These are phyloP conservation scores for Melieria crassipennis DNA, from an alignment of 2,888 invertebrate genomes.

Conservation along the genomic window DNA sequence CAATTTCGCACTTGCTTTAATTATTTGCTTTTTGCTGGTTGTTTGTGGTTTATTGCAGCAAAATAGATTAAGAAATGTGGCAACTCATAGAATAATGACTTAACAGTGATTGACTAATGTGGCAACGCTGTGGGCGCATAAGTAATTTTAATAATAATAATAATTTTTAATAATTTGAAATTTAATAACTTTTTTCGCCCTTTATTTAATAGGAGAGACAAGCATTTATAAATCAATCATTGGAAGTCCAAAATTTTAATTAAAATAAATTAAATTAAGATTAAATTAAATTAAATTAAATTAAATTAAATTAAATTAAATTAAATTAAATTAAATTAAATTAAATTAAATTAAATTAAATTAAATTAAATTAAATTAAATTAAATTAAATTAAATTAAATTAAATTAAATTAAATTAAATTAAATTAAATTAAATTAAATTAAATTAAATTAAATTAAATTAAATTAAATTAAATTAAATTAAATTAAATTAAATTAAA, in stretches of 20 bases:
- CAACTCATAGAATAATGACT: too few species aligned
- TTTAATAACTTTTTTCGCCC: too few species aligned
- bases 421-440: constrained; percentile 16
- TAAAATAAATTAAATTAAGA: constrained; percentile 11
- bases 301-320: not conserved
- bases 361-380: constrained; percentile 1
- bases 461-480: constrained; percentile 14
- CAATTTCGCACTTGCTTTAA: too few species aligned
- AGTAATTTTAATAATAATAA: too few species aligned
- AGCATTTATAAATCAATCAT: too few species aligned
- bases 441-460: constrained; percentile 14
- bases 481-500: constrained; percentile 2
- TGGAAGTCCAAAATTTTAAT: not conserved
- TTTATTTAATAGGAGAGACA: too few species aligned
- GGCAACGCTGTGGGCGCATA: too few species aligned
- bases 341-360: constrained; percentile 4
- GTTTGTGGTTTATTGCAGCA: too few species aligned
- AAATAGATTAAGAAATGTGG: too few species aligned
- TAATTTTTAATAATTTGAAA: too few species aligned
- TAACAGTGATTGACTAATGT: too few species aligned
- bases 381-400: constrained; percentile 4
- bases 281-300: not conserved
- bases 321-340: constrained; percentile 1
- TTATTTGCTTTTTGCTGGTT: too few species aligned
- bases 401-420: constrained; percentile 1